phyloP scores from a whole-genome alignment of 1,140 invertebrate species.

The Philopotamus ludificatus region DNA sequence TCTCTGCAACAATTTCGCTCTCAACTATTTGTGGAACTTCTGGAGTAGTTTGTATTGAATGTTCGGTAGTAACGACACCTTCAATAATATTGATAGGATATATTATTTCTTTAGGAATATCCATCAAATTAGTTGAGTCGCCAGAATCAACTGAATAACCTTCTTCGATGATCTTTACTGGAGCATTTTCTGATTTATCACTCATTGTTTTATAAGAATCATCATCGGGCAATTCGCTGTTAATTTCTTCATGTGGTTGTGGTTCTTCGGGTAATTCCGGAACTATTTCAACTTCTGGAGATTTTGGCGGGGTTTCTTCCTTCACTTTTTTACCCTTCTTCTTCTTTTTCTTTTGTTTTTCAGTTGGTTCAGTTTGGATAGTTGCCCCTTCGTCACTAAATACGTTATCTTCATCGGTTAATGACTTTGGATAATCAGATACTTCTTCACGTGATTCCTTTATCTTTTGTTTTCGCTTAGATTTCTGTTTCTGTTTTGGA shows the following conservation, averaged over 20 bases:
- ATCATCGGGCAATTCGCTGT: slow-evolving; percentile 48
- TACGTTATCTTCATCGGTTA: slow-evolving; percentile 45
- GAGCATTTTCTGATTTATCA: slow-evolving; percentile 57
- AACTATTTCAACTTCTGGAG: slow-evolving; percentile 43
- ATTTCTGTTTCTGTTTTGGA: slow-evolving; percentile 50
- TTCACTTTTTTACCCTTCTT: slow-evolving; percentile 45
- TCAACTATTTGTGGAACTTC: slow-evolving; percentile 52
- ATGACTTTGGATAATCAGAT: slow-evolving; percentile 47
- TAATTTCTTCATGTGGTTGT: slow-evolving; percentile 43
- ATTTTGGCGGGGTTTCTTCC: slow-evolving; percentile 34
- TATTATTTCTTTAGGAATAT: slow-evolving; percentile 54
- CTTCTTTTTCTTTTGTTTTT: slow-evolving; percentile 41
- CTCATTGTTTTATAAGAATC: slow-evolving; percentile 60
- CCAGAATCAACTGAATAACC: slow-evolving; percentile 53
- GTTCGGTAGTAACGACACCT: slow-evolving; percentile 54
- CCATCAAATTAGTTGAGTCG: slow-evolving; percentile 49
- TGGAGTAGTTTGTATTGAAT: slow-evolving; percentile 63
- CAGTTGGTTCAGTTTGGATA: not conserved
- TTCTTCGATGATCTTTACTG: slow-evolving; percentile 67
- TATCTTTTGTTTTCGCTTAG: slow-evolving; percentile 57
- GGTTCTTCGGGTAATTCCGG: slow-evolving; percentile 45
- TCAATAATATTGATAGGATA: slow-evolving; percentile 61
- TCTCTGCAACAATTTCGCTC: slow-evolving; percentile 49
- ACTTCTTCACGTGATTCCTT: slow-evolving; percentile 49
- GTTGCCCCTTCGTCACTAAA: slow-evolving; percentile 44